Percentiles rank a stretch among this genome's conserved stretches.
Conservation (phyloP, 2,797 vertebrate species). For the Sebastes trivittatus region DNA sequence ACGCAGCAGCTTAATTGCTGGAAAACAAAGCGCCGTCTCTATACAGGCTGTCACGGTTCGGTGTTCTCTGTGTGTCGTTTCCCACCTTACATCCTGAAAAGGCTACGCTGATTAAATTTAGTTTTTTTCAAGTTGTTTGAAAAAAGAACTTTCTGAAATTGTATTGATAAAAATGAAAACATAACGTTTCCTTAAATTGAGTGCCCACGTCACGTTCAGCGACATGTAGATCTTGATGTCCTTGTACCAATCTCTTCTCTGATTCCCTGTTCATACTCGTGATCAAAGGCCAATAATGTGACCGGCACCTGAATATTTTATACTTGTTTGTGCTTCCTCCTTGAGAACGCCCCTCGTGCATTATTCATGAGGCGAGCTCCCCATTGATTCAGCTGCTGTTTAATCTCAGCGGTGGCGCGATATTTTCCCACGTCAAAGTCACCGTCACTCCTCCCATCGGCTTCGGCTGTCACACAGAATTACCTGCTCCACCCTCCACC, state of each 20-base stretch:
- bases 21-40: background rate
- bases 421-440: constrained; percentile 71
- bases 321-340: constrained; percentile 50
- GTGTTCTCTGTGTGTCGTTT: background rate
- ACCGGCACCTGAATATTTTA: constrained; percentile 57
- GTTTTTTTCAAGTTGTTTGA: background rate
- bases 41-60: background rate
- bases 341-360: constrained; percentile 58
- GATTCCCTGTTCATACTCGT: constrained; percentile 14
- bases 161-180: background rate
- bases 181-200: background rate
- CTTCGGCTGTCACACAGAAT: constrained; percentile 57
- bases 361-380: constrained; percentile 64
- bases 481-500: constrained; percentile 43
- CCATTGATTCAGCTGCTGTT: constrained; percentile 71
- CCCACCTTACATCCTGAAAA: background rate
- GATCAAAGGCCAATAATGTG: constrained; percentile 54
- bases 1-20: background rate
- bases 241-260: background rate
- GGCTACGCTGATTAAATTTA: background rate
- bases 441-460: constrained; percentile 16
- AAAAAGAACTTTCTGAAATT: background rate
- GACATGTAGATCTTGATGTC: constrained; percentile 3
- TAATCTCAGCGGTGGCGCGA: constrained; percentile 68
- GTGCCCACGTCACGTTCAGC: background rate